A percentile compares a stretch with the other conserved stretches of the same genome.
phyloP scores from a whole-genome alignment of 2,113 vertebrate species.

The Bubo scandiacus region DNA sequence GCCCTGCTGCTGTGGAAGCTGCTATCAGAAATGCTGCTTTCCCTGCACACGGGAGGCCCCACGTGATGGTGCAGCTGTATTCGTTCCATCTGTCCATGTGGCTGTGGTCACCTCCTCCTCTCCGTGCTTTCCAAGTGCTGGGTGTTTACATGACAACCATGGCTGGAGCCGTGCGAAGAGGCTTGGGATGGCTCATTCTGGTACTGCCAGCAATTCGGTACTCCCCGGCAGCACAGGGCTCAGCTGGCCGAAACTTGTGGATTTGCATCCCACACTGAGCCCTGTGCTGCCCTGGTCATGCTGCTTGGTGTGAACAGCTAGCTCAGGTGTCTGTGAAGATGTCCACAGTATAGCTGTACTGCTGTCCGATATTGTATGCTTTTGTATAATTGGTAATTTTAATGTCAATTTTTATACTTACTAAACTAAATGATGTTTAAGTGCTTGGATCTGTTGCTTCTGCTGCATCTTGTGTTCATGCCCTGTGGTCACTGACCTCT shows the following conservation, averaged over 20 bases:
- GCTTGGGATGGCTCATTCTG: fast-evolving
- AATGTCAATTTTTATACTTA: not conserved
- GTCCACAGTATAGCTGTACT: not conserved
- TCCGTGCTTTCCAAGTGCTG: not conserved
- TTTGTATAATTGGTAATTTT: not conserved
- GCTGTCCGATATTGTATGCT: not conserved
- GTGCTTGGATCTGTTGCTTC: not conserved
- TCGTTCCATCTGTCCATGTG: not conserved
- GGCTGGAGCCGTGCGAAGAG: not conserved
- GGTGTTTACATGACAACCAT: not conserved
- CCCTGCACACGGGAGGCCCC: fast-evolving
- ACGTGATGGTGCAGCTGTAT: not conserved
- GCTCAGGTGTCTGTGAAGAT: not conserved
- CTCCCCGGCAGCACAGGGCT: not conserved
- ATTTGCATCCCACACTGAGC: not conserved
- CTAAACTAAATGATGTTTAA: not conserved
- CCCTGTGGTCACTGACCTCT: not conserved
- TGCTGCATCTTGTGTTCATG: not conserved
- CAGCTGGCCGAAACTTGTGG: not conserved
- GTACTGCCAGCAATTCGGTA: not conserved
- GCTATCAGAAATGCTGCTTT: not conserved
- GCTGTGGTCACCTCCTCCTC: not conserved
- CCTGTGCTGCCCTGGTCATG: not conserved
- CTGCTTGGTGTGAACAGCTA: not conserved
- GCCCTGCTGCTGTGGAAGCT: not conserved